Evolutionary conservation across 1,140 invertebrate species (phyloP).

Genomic region (Anthonomus grandis): DNA sequence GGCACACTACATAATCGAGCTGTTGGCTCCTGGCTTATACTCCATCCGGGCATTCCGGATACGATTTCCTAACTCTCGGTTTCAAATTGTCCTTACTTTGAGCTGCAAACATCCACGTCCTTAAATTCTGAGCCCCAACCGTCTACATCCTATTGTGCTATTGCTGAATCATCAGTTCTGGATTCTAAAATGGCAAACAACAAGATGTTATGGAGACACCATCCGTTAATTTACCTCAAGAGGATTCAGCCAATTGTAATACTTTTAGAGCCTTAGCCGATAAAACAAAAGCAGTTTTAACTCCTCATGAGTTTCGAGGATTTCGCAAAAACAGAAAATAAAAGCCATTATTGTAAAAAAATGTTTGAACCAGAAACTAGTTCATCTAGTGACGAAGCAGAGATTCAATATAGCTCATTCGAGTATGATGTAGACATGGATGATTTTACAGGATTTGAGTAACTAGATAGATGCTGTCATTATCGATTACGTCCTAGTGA

Average conservation of each 20-base stretch:
- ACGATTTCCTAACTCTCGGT: too few species aligned
- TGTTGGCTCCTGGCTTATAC: slow-evolving; percentile 37
- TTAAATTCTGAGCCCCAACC: not conserved
- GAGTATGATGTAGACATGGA: not conserved
- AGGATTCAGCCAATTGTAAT: not conserved
- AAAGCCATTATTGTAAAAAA: not conserved
- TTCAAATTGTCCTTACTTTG: not conserved
- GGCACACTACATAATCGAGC: slow-evolving; percentile 40
- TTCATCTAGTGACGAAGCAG: not conserved
- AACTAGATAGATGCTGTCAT: not conserved
- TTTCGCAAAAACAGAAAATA: not conserved
- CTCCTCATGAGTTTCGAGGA: not conserved
- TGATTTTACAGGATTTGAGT: not conserved
- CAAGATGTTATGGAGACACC: not conserved
- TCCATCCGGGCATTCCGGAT: slow-evolving; percentile 22
- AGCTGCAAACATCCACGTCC: not conserved
- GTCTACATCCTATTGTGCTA: not conserved
- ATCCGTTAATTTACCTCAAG: not conserved
- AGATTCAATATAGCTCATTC: not conserved
- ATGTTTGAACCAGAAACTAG: not conserved
- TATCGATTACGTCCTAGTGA: too few species aligned
- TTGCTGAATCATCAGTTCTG: not conserved
- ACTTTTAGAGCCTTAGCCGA: too few species aligned
- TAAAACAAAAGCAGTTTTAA: not conserved
- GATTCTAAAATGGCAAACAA: not conserved